Conservation (phyloP, 2,113 vertebrate species). For the Cnemophilus loriae region DNA sequence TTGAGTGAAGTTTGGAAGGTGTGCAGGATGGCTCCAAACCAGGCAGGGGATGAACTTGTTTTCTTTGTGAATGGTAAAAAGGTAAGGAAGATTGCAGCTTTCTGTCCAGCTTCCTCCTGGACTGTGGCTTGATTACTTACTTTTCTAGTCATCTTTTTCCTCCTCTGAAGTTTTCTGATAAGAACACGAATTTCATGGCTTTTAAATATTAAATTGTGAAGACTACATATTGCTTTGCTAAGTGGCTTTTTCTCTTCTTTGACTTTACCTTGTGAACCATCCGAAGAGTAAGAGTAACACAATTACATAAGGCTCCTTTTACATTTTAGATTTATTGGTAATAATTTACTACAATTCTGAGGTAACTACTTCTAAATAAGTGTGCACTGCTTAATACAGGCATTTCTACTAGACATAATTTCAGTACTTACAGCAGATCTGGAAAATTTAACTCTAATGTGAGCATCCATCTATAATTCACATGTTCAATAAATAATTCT, state of each 20-base stretch:
- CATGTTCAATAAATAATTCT: not conserved
- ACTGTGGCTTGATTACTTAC: not conserved
- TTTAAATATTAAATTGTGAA: not conserved
- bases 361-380: not conserved
- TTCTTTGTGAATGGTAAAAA: conserved; percentile 96
- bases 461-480: not conserved
- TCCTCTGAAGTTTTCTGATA: not conserved
- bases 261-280: not conserved
- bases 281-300: not conserved
- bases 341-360: not conserved
- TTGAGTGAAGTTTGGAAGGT: not conserved
- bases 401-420: not conserved
- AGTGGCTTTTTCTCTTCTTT: not conserved
- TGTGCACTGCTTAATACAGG: not conserved
- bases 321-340: not conserved
- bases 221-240: not conserved
- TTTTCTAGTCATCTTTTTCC: not conserved
- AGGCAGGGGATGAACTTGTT: conserved; percentile 75
- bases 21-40: not conserved
- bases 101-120: not conserved
- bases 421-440: not conserved
- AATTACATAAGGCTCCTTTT: not conserved
- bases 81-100: conserved; percentile 70
- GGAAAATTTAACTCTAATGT: not conserved
- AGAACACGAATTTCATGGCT: not conserved